Evolutionary conservation across 2,888 invertebrate genomes (phyloP).

Genomic region (Drosophila ustulata): DNA sequence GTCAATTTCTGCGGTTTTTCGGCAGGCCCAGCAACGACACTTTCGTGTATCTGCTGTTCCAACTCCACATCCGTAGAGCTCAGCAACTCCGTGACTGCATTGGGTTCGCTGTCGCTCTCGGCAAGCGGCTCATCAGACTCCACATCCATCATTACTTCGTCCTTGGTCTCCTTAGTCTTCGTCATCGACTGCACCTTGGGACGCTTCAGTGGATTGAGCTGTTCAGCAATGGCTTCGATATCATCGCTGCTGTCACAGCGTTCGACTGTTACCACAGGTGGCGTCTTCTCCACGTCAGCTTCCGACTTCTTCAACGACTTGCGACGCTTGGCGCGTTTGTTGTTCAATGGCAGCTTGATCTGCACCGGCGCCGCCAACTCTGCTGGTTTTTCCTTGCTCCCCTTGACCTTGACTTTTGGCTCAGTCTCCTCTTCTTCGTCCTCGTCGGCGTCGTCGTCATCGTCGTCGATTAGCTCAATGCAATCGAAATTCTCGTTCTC

Average conservation of each 20-base stretch:
- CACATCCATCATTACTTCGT: slow-evolving; percentile 1
- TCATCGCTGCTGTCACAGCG: slow-evolving; percentile 75
- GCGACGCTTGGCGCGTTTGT: slow-evolving; percentile 73
- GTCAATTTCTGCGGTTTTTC: slow-evolving; percentile 62
- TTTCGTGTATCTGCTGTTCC: slow-evolving; percentile 43
- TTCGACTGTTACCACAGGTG: slow-evolving; percentile 3
- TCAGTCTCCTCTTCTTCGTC: background rate
- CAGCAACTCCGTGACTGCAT: slow-evolving; percentile 8
- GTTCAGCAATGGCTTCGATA: slow-evolving; percentile 58
- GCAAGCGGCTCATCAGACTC: slow-evolving; percentile 12
- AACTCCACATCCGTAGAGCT: slow-evolving; percentile 40
- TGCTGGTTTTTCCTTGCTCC: background rate
- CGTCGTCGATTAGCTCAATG: slow-evolving; percentile 39
- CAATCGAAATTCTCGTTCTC: slow-evolving; percentile 38
- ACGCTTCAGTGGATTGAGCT: slow-evolving; percentile 76
- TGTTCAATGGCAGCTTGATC: slow-evolving; percentile 79
- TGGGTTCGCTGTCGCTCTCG: slow-evolving; percentile 39
- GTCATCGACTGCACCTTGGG: slow-evolving; percentile 50
- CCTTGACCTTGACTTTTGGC: slow-evolving; percentile 2
- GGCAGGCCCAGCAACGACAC: background rate
- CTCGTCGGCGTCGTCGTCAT: background rate
- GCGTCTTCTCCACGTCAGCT: background rate
- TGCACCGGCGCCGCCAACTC: slow-evolving; percentile 50
- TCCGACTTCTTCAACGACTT: slow-evolving; percentile 54
- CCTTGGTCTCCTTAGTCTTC: background rate